Conservation (phyloP, 2,113 vertebrate species). For the Cochlearius cochlearius region DNA sequence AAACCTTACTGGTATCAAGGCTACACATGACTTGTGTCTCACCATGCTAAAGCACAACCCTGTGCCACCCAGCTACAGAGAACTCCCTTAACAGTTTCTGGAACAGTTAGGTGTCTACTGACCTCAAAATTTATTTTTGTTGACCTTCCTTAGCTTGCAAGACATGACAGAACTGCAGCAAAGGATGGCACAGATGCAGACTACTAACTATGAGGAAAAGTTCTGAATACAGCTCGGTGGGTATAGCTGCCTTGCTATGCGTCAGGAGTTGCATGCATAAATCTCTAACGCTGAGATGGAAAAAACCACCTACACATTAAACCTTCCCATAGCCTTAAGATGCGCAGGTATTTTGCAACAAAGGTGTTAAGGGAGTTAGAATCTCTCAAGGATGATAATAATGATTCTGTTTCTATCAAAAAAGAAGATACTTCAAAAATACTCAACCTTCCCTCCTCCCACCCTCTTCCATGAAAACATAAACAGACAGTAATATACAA, state of each 20-base stretch:
- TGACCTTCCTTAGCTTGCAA: neutral
- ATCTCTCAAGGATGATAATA: neutral
- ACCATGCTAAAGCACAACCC: neutral
- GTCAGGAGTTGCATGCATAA: neutral
- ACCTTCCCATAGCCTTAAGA: neutral
- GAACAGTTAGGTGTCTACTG: neutral
- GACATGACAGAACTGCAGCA: neutral
- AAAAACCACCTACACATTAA: neutral
- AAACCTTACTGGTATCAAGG: neutral
- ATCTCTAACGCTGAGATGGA: neutral
- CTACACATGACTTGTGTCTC: neutral
- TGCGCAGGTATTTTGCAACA: neutral
- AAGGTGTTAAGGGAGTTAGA: neutral
- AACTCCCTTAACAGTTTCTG: neutral
- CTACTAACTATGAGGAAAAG: neutral
- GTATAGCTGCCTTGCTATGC: neutral
- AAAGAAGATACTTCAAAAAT: neutral
- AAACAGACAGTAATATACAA: neutral
- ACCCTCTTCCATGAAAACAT: neutral
- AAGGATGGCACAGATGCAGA: neutral
- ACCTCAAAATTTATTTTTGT: neutral
- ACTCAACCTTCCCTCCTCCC: neutral
- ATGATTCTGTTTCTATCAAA: neutral
- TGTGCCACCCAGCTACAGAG: fast-evolving
- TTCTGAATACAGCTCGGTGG: fast-evolving